Conservation (phyloP, 2,113 vertebrate genomes). For the Salvator merianae region DNA sequence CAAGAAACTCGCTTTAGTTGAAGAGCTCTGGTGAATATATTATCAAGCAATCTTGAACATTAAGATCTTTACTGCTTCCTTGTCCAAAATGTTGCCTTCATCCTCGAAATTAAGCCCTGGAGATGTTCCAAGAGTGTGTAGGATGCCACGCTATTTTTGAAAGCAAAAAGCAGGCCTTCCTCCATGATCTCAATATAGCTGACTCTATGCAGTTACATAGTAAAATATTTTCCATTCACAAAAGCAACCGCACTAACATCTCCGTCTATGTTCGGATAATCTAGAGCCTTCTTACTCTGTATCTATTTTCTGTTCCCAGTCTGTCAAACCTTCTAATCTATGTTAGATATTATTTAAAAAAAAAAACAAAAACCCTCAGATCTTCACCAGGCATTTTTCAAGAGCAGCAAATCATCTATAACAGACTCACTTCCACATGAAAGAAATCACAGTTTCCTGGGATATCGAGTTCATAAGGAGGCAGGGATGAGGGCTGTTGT, state of each 20-base stretch:
- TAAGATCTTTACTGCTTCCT: too few relatives aligned
- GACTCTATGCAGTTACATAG: background rate
- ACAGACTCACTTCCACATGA: background rate
- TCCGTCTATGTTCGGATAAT: too few relatives aligned
- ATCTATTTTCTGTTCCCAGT: background rate
- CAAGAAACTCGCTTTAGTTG: too few relatives aligned
- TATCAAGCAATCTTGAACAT: too few relatives aligned
- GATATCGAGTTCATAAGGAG: background rate
- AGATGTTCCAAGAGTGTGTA: too few relatives aligned
- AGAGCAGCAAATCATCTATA: background rate
- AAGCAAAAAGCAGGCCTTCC: background rate
- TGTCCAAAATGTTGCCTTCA: background rate
- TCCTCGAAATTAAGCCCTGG: too few relatives aligned
- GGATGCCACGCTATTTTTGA: background rate
- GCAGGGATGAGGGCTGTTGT: too few relatives aligned
- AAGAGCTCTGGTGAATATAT: too few relatives aligned
- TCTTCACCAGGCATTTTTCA: background rate
- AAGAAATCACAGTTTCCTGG: background rate
- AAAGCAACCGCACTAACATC: background rate
- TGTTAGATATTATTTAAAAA: background rate
- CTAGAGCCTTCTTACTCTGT: background rate
- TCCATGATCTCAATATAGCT: background rate
- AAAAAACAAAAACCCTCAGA: background rate
- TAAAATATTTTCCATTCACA: background rate
- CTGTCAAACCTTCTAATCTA: background rate